Evolutionary conservation across 2,888 invertebrate genomes (phyloP).

Genomic region (Lamproptera curius): DNA sequence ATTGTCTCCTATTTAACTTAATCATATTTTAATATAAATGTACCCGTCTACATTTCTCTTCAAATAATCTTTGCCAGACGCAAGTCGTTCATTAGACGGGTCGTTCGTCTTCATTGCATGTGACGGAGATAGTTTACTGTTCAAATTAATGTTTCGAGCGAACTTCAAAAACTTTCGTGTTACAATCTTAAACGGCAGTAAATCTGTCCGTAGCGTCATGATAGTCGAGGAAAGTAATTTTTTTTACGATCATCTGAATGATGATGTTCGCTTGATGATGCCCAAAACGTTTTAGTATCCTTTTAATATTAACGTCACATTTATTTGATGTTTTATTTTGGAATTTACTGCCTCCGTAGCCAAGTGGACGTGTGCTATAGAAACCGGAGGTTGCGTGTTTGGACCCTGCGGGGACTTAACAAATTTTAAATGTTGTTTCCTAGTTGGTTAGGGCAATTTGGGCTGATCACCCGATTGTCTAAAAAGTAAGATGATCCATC

Average conservation of each 20-base stretch:
- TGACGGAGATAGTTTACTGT: slow-evolving; percentile 65
- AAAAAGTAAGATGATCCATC: too few relatives aligned
- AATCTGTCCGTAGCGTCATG: slow-evolving; percentile 19
- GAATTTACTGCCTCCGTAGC: too few relatives aligned
- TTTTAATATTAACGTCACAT: too few relatives aligned
- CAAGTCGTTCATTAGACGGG: slow-evolving; percentile 63
- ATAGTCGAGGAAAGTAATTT: neutral
- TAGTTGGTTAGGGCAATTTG: too few relatives aligned
- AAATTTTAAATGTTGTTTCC: too few relatives aligned
- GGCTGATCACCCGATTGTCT: too few relatives aligned
- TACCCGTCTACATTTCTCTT: slow-evolving; percentile 6
- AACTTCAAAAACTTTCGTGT: slow-evolving; percentile 38
- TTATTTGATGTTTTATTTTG: too few relatives aligned
- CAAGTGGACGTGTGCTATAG: too few relatives aligned
- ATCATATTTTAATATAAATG: slow-evolving; percentile 1
- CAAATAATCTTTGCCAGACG: slow-evolving; percentile 38
- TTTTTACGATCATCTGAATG: neutral
- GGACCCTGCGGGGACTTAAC: too few relatives aligned
- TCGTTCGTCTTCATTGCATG: slow-evolving; percentile 73
- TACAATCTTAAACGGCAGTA: slow-evolving; percentile 23
- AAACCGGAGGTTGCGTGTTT: too few relatives aligned
- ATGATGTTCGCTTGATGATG: slow-evolving; percentile 1
- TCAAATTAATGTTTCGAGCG: slow-evolving; percentile 48
- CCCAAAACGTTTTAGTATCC: slow-evolving; percentile 6
- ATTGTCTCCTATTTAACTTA: too few relatives aligned